phyloP scores from a whole-genome alignment of 1,140 invertebrate genomes.

The Ostrea denselamellosa region DNA sequence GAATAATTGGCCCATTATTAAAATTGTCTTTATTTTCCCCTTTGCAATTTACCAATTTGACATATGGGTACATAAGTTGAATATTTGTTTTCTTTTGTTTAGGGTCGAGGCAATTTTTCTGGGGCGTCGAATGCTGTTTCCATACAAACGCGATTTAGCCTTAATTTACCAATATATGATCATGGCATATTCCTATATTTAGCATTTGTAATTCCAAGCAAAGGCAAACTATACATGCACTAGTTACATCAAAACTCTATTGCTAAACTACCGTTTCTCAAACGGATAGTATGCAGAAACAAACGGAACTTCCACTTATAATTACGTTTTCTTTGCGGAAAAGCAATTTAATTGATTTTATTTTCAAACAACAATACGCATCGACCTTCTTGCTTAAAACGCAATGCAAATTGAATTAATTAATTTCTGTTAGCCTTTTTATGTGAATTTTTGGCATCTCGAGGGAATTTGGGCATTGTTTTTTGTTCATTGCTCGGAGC shows the following conservation, averaged over 20 bases:
- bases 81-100: too few species aligned
- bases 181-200: too few species aligned
- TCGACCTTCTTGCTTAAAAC: constrained; percentile 22
- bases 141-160: too few species aligned
- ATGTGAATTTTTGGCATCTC: constrained; percentile 35
- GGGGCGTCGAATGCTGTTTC: too few species aligned
- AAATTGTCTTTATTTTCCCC: too few species aligned
- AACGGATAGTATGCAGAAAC: neutral
- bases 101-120: too few species aligned
- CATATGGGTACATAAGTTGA: too few species aligned
- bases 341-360: constrained; percentile 39
- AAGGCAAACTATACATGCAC: too few species aligned
- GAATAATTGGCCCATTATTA: too few species aligned
- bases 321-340: constrained; percentile 34
- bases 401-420: constrained; percentile 33
- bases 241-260: neutral
- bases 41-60: too few species aligned
- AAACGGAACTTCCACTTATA: constrained; percentile 6
- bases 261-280: neutral
- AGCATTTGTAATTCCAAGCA: too few species aligned
- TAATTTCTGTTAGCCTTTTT: constrained; percentile 30
- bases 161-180: too few species aligned
- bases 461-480: constrained; percentile 9
- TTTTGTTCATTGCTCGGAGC: neutral
- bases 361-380: constrained; percentile 28